phyloP scores from a whole-genome alignment of 2,888 invertebrate species.

The Conops quadrifasciatus region DNA sequence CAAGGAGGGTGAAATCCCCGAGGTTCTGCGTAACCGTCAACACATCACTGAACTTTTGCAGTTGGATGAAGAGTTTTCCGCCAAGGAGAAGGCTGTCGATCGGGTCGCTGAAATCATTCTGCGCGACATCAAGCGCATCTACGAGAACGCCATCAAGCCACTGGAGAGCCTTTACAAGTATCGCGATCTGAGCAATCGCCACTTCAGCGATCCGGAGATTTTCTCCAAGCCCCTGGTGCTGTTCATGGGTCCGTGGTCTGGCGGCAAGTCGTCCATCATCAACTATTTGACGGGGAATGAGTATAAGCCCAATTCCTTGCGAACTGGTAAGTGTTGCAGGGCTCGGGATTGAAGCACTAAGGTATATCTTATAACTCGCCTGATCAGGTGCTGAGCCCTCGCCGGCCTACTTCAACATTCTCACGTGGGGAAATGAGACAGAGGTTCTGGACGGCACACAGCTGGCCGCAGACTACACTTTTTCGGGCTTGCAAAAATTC shows the following conservation, averaged over 20 bases:
- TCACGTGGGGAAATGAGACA: conserved; percentile 87
- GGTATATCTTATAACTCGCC: background rate
- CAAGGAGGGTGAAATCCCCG: conserved; percentile 75
- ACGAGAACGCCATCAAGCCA: conserved; percentile 88
- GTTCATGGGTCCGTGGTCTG: conserved; percentile 97
- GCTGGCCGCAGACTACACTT: conserved; percentile 93
- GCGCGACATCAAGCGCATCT: conserved; percentile 84
- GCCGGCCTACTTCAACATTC: conserved; percentile 89
- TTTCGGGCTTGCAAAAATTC: conserved; percentile 92
- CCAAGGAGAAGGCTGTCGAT: conserved; percentile 75
- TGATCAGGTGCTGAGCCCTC: conserved; percentile 88
- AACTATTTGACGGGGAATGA: conserved; percentile 91
- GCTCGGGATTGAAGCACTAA: background rate
- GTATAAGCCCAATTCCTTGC: conserved; percentile 81
- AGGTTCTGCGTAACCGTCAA: conserved; percentile 79
- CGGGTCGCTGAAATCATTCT: conserved; percentile 81
- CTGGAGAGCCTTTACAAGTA: conserved; percentile 91
- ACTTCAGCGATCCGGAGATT: conserved; percentile 93
- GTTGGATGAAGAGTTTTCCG: conserved; percentile 78
- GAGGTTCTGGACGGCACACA: conserved; percentile 91
- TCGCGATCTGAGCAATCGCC: conserved; percentile 88
- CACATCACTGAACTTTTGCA: conserved; percentile 83
- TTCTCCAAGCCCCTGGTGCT: conserved; percentile 92
- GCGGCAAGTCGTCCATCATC: conserved; percentile 93
- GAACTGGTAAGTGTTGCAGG: conserved; percentile 76